phyloP scores from a whole-genome alignment of 2,888 invertebrate genomes.

The Sipha maydis region DNA sequence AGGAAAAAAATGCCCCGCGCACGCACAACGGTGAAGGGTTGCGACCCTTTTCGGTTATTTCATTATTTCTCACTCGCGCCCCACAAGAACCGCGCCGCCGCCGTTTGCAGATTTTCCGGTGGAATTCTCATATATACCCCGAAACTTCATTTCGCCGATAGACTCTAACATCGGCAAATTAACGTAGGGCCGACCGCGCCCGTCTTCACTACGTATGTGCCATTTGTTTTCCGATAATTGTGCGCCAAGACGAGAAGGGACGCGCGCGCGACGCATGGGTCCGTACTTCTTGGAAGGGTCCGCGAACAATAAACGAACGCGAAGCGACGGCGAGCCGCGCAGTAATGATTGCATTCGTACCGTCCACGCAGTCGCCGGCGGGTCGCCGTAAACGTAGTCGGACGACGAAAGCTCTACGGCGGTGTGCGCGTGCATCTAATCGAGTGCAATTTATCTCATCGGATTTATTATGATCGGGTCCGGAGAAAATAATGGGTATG shows the following conservation, averaged over 20 bases:
- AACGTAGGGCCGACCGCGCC: not conserved
- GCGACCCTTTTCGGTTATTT: slow-evolving; percentile 39
- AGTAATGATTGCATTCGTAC: not conserved
- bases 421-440: not conserved
- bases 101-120: slow-evolving; percentile 49
- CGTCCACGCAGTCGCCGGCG: not conserved
- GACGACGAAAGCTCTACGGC: not conserved
- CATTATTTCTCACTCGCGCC: slow-evolving; percentile 50
- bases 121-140: slow-evolving; percentile 35
- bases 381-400: not conserved
- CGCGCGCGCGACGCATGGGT: not conserved
- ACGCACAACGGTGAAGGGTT: slow-evolving; percentile 4
- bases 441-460: not conserved
- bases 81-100: slow-evolving; percentile 16
- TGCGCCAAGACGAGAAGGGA: not conserved
- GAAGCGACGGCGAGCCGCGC: not conserved
- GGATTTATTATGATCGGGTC: not conserved
- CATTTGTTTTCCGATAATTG: slow-evolving; percentile 48
- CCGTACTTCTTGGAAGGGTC: slow-evolving; percentile 6
- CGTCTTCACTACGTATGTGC: not conserved
- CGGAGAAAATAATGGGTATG: not conserved
- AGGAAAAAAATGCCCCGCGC: slow-evolving; percentile 3
- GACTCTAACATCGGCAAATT: slow-evolving; percentile 14
- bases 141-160: slow-evolving; percentile 26
- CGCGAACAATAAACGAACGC: slow-evolving; percentile 17